Evolutionary conservation across 2,888 invertebrate genomes (phyloP).

Genomic region (Pheosia tremula): DNA sequence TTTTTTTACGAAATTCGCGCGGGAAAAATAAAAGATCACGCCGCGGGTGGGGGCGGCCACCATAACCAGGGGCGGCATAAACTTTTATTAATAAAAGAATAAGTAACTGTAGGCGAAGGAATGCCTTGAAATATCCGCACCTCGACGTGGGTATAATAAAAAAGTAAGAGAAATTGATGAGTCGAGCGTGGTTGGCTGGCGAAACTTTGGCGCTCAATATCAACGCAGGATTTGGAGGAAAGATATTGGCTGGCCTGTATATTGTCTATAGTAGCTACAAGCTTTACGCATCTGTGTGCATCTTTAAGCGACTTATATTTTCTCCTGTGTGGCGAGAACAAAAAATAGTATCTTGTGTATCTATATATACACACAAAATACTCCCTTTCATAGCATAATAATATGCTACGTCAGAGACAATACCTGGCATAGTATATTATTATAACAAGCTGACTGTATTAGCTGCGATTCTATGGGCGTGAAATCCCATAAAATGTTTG

Average conservation of each 20-base stretch:
- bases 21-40: conserved; percentile 47
- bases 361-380: too few relatives aligned
- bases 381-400: too few relatives aligned
- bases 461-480: too few relatives aligned
- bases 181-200: conserved; percentile 45
- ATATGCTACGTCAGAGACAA: too few relatives aligned
- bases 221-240: conserved; percentile 22
- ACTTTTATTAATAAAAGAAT: conserved; percentile 77
- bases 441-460: too few relatives aligned
- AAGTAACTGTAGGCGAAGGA: conserved; percentile 60
- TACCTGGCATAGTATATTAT: too few relatives aligned
- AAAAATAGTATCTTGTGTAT: too few relatives aligned
- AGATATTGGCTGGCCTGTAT: background rate
- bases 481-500: too few relatives aligned
- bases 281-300: background rate
- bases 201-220: conserved; percentile 44
- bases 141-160: conserved; percentile 65
- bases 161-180: conserved; percentile 72
- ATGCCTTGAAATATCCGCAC: conserved; percentile 61
- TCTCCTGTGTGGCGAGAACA: background rate
- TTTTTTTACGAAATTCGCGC: conserved; percentile 22
- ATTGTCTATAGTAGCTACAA: background rate
- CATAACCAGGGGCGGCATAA: conserved; percentile 55
- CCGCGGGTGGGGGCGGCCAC: conserved; percentile 37
- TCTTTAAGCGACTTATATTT: background rate